Evolutionary conservation across 2,888 invertebrate genomes (phyloP).

Genomic region (Alsophila aescularia): DNA sequence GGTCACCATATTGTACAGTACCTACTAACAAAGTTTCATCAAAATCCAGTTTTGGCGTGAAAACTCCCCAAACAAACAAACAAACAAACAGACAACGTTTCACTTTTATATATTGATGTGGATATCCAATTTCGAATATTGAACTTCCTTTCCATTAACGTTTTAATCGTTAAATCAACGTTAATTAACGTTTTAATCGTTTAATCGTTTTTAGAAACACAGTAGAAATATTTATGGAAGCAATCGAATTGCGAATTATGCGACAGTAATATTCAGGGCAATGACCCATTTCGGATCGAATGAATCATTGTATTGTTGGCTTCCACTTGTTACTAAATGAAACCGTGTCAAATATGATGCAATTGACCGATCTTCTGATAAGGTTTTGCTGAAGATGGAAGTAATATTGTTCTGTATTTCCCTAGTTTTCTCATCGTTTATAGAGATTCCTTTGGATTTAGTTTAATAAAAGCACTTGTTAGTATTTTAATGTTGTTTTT

Average conservation of each 20-base stretch:
- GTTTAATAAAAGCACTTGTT: too few relatives aligned
- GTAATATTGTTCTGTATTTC: too few relatives aligned
- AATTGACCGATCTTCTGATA: neutral
- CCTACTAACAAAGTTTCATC: too few relatives aligned
- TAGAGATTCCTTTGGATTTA: too few relatives aligned
- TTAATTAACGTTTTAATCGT: constrained; percentile 1
- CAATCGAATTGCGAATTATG: constrained; percentile 21
- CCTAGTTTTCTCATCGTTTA: too few relatives aligned
- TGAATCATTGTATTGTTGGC: constrained; percentile 20
- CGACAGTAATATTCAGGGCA: constrained; percentile 41
- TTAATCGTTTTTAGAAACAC: constrained; percentile 13
- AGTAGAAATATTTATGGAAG: constrained; percentile 17
- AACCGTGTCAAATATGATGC: constrained; percentile 16
- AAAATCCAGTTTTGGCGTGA: too few relatives aligned
- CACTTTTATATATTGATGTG: too few relatives aligned
- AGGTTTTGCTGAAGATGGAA: neutral
- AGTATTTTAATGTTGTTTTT: too few relatives aligned
- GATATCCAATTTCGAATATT: neutral
- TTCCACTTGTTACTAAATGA: neutral
- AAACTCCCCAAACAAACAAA: too few relatives aligned
- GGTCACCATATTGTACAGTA: too few relatives aligned
- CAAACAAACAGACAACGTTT: too few relatives aligned
- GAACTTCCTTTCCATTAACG: neutral
- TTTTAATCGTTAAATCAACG: too few relatives aligned
- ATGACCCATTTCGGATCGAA: constrained; percentile 42